These are phyloP conservation scores for Agelaius tricolor DNA, from an alignment of 2,113 vertebrate genomes.

Conservation along the genomic window DNA sequence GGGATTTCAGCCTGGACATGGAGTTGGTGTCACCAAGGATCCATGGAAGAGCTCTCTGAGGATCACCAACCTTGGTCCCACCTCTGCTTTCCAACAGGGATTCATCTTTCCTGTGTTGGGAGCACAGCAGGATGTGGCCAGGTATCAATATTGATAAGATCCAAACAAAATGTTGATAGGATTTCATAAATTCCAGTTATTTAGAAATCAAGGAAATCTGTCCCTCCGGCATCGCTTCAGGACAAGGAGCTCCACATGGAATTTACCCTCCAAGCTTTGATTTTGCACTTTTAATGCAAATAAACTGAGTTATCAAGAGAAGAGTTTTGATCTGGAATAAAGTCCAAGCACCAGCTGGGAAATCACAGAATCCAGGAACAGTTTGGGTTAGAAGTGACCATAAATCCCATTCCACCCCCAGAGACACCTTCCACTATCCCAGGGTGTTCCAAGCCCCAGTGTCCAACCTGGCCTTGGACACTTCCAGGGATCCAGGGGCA, in stretches of 20 bases:
- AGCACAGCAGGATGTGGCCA: fast-evolving
- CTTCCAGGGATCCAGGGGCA: background rate
- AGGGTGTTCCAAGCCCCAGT: fast-evolving
- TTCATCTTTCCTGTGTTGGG: background rate
- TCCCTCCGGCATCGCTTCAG: fast-evolving
- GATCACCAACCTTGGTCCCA: background rate
- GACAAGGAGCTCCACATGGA: background rate
- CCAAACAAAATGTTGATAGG: background rate
- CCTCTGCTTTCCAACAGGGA: background rate
- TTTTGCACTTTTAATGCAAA: background rate
- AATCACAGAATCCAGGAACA: background rate
- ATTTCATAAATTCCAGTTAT: background rate
- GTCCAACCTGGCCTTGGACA: background rate
- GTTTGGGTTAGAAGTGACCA: background rate
- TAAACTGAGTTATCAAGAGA: background rate
- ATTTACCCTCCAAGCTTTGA: background rate
- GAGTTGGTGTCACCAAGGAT: background rate
- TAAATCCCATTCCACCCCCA: background rate
- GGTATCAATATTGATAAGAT: fast-evolving
- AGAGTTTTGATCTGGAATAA: background rate
- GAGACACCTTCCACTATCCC: fast-evolving
- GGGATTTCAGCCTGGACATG: background rate
- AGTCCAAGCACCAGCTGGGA: background rate
- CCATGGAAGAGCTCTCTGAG: fast-evolving
- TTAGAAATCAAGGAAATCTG: background rate